Evolutionary conservation across 2,797 vertebrate species (phyloP), one percentile per base, ranked within the genome.

Genomic region (Spinus pinus): DNA sequence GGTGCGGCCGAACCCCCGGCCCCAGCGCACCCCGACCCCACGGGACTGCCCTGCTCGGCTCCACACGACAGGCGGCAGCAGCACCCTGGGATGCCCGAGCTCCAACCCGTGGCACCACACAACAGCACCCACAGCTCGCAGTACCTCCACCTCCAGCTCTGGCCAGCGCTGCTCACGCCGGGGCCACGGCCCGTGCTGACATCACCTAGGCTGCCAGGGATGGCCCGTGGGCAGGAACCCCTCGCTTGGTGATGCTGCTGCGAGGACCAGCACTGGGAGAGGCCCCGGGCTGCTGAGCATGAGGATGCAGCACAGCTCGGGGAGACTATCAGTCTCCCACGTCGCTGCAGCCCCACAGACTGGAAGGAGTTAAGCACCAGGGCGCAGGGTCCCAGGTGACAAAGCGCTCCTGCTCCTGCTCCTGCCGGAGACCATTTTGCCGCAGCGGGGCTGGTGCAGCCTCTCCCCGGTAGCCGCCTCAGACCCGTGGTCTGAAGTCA

Each of bases 371-470:
- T 74, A 86, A 95, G 56, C 33, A 24, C 24, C 49, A 27, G 65
- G 49, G 41, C 12, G 9, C 47, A 8, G 94, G 94, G 89, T 89
- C 93, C 93, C 58, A 67, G 73, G 60, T 91, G 96, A 90, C 44
- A 50, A 73, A 31, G 74, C 28, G 33, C 67, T 95, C 85, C 72
- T 21, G 86, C 71, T 77, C 35, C 71, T 27, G 57, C 83, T 94
- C 73, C 72, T 77, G 82, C 6, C 19, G 53, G 85, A 91, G 93
- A 91, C 80, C 80, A 75, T 94, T 97, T 96, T 96, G 95, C 95
- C 78, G 88, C 96, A 96, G 88, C 91, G 88, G 93, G 94, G 83
- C 58, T 91, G 91, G 54, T 90, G 82, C 93, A 88, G 89, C 83
- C 62, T 89, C 91, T 82, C 56, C 53, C 60, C 28, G 3, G 81